Base-by-base conservation (phyloP, 2,797 vertebrate species). In the Synaphobranchus kaupii region DNA sequence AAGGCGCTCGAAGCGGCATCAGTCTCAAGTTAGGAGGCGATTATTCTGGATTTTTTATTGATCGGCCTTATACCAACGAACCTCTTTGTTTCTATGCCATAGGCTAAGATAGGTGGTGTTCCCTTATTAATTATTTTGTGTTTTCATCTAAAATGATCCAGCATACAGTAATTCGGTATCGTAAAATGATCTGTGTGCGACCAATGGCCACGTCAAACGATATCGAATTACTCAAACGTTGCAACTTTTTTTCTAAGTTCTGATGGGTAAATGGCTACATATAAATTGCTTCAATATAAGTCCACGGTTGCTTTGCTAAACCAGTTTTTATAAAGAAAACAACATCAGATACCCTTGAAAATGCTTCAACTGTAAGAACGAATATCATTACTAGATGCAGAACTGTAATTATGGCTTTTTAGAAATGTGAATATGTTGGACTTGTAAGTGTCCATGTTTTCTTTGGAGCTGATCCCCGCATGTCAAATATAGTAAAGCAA, bases 221-320 rank as follows among this genome's bases (percentile, higher is more conserved):
- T 39, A 76, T 76, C 34, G 13, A 17, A 76, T 39, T 44, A 76
- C 71, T 34, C 71, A 76, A 76, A 76, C 17, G 31, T 20, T 76
- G 71, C 34, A 6, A 76, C 31, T 76, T 15, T 12, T 76, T 76
- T 76, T 44, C n/a, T 39, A 20, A 81, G 34, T 86, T 39, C 25
- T n/a, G 31, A 15, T 54, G 47, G 15, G 56, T 86, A 86, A 76
- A 76, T 87, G 54, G 86, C 87, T 88, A 84, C 88, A 87, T 31
- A 86, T 80, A 88, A 84, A 83, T 84, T 84, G 83, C 71, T 25
- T 50, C 44, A 31, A 54, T 73, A 86, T 78, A 76, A 85, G 22
- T 78, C 50, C 5, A 76, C 13, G 44, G 85, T 50, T 86, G 39
- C 85, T 28, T 73, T 66, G 56, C 47, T 73, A 22, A 86, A 73